These are phyloP conservation scores for Tuberolachnus salignus DNA, from an alignment of 2,888 invertebrate species.

Conservation along the genomic window DNA sequence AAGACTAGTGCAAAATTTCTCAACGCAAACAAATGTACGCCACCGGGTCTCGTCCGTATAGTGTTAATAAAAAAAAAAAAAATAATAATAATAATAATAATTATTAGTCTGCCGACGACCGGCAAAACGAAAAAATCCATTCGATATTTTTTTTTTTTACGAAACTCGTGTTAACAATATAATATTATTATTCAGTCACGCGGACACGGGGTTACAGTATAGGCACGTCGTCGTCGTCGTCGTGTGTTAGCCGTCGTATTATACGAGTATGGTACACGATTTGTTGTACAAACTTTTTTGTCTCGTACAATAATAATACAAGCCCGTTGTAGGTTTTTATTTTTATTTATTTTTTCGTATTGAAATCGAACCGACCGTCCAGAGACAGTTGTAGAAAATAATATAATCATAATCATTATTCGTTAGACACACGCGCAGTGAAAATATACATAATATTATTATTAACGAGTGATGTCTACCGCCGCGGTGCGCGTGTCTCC, in stretches of 20 bases:
- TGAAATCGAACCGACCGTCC: neutral
- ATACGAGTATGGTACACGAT: constrained; percentile 12
- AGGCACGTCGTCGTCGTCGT: constrained; percentile 11
- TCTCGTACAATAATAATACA: neutral
- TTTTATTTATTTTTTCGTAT: neutral
- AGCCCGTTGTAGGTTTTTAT: neutral
- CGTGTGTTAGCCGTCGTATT: constrained; percentile 15
- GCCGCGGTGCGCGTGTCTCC: no score
- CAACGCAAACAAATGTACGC: no score
- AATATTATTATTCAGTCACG: constrained; percentile 1
- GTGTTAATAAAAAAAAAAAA: no score
- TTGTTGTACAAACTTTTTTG: neutral
- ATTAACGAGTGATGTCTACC: no score
- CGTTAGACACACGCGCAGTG: neutral
- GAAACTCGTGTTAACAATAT: neutral
- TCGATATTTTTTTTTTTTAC: neutral
- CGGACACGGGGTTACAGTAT: constrained; percentile 28
- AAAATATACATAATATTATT: neutral
- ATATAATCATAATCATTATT: neutral
- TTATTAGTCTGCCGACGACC: no score
- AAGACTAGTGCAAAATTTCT: no score
- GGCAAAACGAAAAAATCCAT: neutral
- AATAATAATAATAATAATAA: no score
- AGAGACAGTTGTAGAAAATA: neutral
- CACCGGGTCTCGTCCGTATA: no score